A percentile compares a stretch with the other conserved stretches of the same genome.
Conservation (phyloP, 1,140 invertebrate genomes). For the Drosophila azteca region DNA sequence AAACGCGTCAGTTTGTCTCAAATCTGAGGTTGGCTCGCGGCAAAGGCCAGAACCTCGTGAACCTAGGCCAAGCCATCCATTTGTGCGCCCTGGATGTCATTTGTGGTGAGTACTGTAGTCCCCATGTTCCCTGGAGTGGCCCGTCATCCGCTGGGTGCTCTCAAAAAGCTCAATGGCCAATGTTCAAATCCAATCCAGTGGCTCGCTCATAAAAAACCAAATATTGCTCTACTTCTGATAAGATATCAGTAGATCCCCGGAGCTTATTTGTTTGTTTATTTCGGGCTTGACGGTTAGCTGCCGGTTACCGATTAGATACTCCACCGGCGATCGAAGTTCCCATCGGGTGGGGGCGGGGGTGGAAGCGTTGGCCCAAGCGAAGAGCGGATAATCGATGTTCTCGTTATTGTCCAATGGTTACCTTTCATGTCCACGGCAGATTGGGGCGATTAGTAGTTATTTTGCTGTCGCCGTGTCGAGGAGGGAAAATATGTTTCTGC, state of each 20-base stretch:
- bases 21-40: slow-evolving; percentile 70
- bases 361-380: no score
- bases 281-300: background rate
- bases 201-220: slow-evolving; percentile 23
- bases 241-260: slow-evolving; percentile 14
- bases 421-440: background rate
- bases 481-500: slow-evolving; percentile 47
- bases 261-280: background rate
- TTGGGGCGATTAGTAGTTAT: slow-evolving; percentile 4
- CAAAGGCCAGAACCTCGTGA: slow-evolving; percentile 65
- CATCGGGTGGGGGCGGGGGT: background rate
- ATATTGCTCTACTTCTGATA: slow-evolving; percentile 12
- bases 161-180: slow-evolving; percentile 11
- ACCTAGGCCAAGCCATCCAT: slow-evolving; percentile 87
- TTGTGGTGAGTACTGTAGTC: slow-evolving; percentile 85
- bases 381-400: slow-evolving; percentile 19
- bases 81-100: slow-evolving; percentile 90
- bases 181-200: slow-evolving; percentile 13
- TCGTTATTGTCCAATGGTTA: background rate
- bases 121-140: background rate
- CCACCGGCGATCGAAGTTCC: slow-evolving; percentile 30
- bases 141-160: background rate
- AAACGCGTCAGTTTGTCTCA: slow-evolving; percentile 86
- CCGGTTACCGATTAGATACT: slow-evolving; percentile 35
- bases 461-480: background rate